Conservation (phyloP, 1,140 invertebrate species). For the Paralvinella palmiformis region DNA sequence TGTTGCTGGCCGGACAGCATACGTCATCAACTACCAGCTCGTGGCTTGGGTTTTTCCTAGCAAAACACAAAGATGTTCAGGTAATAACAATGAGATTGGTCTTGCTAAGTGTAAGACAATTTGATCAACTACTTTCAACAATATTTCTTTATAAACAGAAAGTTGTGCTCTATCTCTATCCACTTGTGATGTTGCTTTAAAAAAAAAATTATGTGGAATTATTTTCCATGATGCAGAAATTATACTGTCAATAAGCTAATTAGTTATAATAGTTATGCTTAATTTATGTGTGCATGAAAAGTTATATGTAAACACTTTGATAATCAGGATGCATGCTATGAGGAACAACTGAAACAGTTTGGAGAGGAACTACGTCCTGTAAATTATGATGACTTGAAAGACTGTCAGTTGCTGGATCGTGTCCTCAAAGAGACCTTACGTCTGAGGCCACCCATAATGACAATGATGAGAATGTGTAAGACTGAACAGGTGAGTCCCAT, state of each 20-base stretch:
- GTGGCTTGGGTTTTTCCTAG: slow-evolving; percentile 37
- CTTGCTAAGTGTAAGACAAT: too few relatives aligned
- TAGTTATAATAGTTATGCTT: neutral
- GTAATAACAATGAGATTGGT: slow-evolving; percentile 5
- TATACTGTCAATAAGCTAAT: neutral
- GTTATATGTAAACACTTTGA: neutral
- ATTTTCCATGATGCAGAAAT: neutral
- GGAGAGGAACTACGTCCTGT: slow-evolving; percentile 17
- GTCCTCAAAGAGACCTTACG: slow-evolving; percentile 39
- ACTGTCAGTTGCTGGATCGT: slow-evolving; percentile 33
- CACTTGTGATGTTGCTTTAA: too few relatives aligned
- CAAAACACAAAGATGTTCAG: slow-evolving; percentile 32
- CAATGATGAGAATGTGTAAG: slow-evolving; percentile 37
- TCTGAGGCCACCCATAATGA: slow-evolving; percentile 38
- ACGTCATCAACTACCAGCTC: slow-evolving; percentile 40
- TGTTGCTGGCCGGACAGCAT: slow-evolving; percentile 41
- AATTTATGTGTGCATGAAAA: too few relatives aligned
- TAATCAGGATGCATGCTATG: slow-evolving; percentile 16
- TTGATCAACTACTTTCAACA: too few relatives aligned
- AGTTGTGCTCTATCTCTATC: too few relatives aligned
- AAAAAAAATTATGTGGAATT: too few relatives aligned
- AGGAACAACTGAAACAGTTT: slow-evolving; percentile 18
- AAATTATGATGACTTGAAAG: slow-evolving; percentile 32
- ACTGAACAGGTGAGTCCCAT: neutral
- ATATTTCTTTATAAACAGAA: too few relatives aligned